phyloP scores from a whole-genome alignment of 1,140 invertebrate species.

The Hypsibius dujardini region DNA sequence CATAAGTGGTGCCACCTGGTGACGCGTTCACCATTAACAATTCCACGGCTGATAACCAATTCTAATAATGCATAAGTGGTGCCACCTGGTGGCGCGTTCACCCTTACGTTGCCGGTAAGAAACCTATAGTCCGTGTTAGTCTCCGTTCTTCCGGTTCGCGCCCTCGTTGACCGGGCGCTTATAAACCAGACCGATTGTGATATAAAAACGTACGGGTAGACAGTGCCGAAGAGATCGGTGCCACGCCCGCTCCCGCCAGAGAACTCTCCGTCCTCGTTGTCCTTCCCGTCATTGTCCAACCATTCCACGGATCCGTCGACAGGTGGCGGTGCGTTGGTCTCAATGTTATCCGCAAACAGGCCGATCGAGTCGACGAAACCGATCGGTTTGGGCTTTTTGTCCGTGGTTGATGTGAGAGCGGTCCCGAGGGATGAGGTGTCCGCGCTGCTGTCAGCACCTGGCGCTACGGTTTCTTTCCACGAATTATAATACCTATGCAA shows the following conservation, averaged over 20 bases:
- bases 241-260: too few relatives aligned
- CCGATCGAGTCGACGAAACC: not conserved
- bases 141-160: too few relatives aligned
- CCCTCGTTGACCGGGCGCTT: too few relatives aligned
- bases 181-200: too few relatives aligned
- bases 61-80: too few relatives aligned
- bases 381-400: not conserved
- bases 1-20: too few relatives aligned
- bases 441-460: slow-evolving; percentile 26
- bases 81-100: too few relatives aligned
- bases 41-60: too few relatives aligned
- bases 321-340: not conserved
- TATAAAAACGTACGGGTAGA: not conserved
- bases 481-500: slow-evolving; percentile 64
- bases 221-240: not conserved
- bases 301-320: slow-evolving; percentile 6
- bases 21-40: too few relatives aligned
- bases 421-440: not conserved
- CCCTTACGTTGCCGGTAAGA: too few relatives aligned
- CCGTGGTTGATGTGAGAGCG: not conserved
- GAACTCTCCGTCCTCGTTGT: not conserved
- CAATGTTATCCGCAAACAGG: not conserved
- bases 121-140: too few relatives aligned
- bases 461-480: slow-evolving; percentile 64
- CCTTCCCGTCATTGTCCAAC: not conserved